Evolutionary conservation across 2,888 invertebrate species (phyloP).

Genomic region (Phaonia tiefii): DNA sequence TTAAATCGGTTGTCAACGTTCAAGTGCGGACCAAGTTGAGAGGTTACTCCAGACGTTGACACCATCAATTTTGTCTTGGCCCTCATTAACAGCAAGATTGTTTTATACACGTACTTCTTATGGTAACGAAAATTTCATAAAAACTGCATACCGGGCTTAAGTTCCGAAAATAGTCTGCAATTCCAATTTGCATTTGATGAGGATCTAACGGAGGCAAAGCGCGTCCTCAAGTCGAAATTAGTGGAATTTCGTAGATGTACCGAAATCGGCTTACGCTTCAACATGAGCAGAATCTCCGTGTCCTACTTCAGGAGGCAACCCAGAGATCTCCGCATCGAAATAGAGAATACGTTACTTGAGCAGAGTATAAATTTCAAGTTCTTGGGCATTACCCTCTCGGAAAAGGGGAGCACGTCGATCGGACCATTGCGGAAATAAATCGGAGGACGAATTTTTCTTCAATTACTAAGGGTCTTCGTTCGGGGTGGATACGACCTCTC

Average conservation of each 20-base stretch:
- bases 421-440: too few species aligned
- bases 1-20: too few species aligned
- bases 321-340: too few species aligned
- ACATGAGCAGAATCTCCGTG: not conserved
- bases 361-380: not conserved
- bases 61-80: too few species aligned
- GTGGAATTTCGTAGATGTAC: not conserved
- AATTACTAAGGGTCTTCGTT: not conserved
- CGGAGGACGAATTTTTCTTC: too few species aligned
- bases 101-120: too few species aligned
- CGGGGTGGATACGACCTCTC: not conserved
- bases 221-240: not conserved
- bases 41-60: too few species aligned
- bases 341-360: not conserved
- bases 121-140: too few species aligned
- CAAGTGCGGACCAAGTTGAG: too few species aligned
- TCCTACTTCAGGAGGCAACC: not conserved
- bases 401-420: not conserved
- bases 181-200: conserved; percentile 31
- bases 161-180: not conserved
- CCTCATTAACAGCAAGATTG: too few species aligned
- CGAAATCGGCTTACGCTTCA: not conserved
- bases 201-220: not conserved
- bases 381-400: not conserved
- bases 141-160: too few species aligned